Base-by-base conservation (phyloP, 2,888 invertebrate species). In the Caenorhabditis sp. region DNA sequence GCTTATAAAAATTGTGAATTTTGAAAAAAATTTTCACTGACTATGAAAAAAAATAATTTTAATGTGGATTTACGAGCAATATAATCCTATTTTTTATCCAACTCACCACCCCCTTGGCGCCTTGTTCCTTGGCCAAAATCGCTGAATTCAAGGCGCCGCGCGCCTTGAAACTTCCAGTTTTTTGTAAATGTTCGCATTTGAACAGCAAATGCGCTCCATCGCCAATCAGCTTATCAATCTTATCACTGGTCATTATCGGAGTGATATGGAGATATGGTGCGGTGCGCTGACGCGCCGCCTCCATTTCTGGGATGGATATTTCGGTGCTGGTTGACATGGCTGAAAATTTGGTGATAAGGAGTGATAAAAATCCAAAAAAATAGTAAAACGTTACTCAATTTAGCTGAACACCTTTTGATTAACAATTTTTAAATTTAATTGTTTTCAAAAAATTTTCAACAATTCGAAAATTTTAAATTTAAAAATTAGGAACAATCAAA, bases 111-210 rank as follows among this genome's bases (percentile, higher is more conserved):
- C 88, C 86, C 22, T 78, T 68, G 3, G 69, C 77, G 22, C 47
- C 55, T 11, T 69, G 18, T 24, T 84, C 80, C 53, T 84, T 85
- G 20, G 85, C 70, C 51, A 79, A 35, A 20, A 76, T 47, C 1
- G 83, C 90, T 40, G 91, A 90, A 84, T 92, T 91, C 26, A 89
- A 79, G 4, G 92, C 92, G 6, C 92, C 92, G 8, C 92, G 80
- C 13, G 90, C 89, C 84, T 92, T 92, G 85, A 92, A 92, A 50
- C 91, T 89, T 11, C 92, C 92, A 9, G 92, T 92, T 83, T 92
- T 92, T 83, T 92, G 92, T 6, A 92, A 81, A 81, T 90, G 88
- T 67, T 92, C 92, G 47, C 89, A 88, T 83, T 92, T 92, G 82
- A 92, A 91, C 69, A 72, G 58, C 22, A 87, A 64, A 32, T 64